A percentile compares a stretch with the other conserved stretches of the same genome.
Evolutionary conservation across 2,797 vertebrate species (phyloP).

Genomic region (Enteromius paludinosus): DNA sequence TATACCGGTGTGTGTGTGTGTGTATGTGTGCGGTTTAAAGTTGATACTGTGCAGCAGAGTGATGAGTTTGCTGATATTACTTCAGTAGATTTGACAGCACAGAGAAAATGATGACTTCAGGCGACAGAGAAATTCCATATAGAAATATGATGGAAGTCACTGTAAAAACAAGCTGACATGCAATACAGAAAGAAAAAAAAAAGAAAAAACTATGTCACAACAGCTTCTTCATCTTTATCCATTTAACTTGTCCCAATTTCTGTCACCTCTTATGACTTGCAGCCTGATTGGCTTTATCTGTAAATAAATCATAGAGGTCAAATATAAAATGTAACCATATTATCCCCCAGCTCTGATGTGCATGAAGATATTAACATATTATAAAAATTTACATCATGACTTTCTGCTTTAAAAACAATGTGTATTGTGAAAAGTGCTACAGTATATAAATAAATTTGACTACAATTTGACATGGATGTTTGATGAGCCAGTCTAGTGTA

Average conservation of each 20-base stretch:
- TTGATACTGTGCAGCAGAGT: conserved; percentile 1
- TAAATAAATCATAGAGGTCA: neutral
- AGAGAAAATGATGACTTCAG: conserved; percentile 36
- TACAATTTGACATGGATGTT: neutral
- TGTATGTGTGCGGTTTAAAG: neutral
- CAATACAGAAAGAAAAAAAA: neutral
- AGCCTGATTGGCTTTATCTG: neutral
- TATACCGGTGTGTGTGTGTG: neutral
- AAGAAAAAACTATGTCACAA: neutral
- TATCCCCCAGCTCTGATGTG: neutral
- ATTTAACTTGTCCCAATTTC: conserved; percentile 1
- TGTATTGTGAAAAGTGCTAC: neutral
- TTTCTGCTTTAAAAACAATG: neutral
- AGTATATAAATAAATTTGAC: neutral
- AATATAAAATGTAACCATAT: neutral
- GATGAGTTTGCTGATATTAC: conserved; percentile 29
- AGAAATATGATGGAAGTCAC: conserved; percentile 12
- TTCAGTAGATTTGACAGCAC: conserved; percentile 24
- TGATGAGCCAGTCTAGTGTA: neutral
- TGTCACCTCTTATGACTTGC: neutral
- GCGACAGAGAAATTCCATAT: conserved; percentile 1
- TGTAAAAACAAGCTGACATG: conserved; percentile 4
- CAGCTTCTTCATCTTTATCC: neutral
- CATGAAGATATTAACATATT: neutral
- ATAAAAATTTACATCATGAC: neutral